Conservation (phyloP, 2,888 invertebrate genomes). For the Leistus spinibarbis region DNA sequence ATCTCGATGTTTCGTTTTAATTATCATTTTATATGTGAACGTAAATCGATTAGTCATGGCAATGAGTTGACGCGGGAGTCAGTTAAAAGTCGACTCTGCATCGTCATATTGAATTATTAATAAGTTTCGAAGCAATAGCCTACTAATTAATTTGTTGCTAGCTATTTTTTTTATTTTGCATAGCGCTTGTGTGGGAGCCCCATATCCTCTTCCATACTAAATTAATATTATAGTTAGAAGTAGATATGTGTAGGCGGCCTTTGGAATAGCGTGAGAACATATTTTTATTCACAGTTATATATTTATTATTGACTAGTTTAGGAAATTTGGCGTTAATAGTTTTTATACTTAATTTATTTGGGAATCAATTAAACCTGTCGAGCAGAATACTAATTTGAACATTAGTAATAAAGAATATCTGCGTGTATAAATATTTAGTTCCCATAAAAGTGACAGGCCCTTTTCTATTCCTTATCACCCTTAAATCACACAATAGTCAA, state of each 20-base stretch:
- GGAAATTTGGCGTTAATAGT: too few relatives aligned
- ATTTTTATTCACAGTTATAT: too few relatives aligned
- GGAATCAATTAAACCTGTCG: too few relatives aligned
- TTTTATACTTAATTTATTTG: too few relatives aligned
- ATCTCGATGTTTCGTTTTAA: constrained; percentile 1
- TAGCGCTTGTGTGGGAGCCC: not conserved
- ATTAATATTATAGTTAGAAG: not conserved
- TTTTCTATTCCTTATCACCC: not conserved
- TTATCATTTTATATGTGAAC: not conserved
- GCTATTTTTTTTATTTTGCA: not conserved
- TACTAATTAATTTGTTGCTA: constrained; percentile 4
- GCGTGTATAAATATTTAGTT: not conserved
- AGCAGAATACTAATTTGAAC: too few relatives aligned
- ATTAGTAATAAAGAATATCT: too few relatives aligned
- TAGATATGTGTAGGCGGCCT: not conserved
- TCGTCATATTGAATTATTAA: constrained; percentile 11
- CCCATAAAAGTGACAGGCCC: not conserved
- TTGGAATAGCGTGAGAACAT: constrained; percentile 7
- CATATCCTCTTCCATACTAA: not conserved
- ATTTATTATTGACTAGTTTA: too few relatives aligned
- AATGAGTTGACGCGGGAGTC: not conserved
- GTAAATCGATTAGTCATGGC: not conserved
- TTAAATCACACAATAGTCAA: not conserved
- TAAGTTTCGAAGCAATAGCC: not conserved
- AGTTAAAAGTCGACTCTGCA: not conserved